Conservation (phyloP, 2,888 invertebrate genomes). For the Nowickia ferox region DNA sequence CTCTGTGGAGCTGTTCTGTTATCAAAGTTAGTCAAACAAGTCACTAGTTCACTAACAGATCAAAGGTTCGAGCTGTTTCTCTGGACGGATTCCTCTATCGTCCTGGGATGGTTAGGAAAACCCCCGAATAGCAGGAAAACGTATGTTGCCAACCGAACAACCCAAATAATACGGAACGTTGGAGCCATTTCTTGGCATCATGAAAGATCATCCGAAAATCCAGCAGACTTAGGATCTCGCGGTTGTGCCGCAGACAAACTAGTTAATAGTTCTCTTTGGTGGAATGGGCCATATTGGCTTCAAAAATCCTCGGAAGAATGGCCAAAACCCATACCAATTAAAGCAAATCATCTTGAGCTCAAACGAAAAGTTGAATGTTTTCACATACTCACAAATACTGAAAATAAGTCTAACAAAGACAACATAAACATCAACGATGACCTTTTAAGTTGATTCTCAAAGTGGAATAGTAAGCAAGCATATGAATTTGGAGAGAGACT, state of each 20-base stretch:
- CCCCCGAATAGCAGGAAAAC: constrained; percentile 18
- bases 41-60: no score
- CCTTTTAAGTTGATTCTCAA: neutral
- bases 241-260: constrained; percentile 53
- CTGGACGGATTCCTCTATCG: neutral
- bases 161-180: constrained; percentile 26
- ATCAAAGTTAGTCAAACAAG: no score
- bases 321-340: neutral
- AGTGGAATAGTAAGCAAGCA: neutral
- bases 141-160: constrained; percentile 26
- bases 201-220: constrained; percentile 51
- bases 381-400: neutral
- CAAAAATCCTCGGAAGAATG: constrained; percentile 16
- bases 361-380: neutral
- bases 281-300: constrained; percentile 5
- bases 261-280: neutral
- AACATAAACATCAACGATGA: neutral
- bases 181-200: neutral
- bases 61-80: neutral
- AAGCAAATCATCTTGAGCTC: neutral
- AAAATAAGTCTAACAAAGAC: no score
- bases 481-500: neutral
- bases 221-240: constrained; percentile 60
- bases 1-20: neutral
- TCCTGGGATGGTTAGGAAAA: no score